Percentiles rank a stretch among this genome's conserved stretches.
These are phyloP conservation scores for Neosilurus hyrtlii DNA, from an alignment of 2,797 vertebrate genomes.

Conservation along the genomic window DNA sequence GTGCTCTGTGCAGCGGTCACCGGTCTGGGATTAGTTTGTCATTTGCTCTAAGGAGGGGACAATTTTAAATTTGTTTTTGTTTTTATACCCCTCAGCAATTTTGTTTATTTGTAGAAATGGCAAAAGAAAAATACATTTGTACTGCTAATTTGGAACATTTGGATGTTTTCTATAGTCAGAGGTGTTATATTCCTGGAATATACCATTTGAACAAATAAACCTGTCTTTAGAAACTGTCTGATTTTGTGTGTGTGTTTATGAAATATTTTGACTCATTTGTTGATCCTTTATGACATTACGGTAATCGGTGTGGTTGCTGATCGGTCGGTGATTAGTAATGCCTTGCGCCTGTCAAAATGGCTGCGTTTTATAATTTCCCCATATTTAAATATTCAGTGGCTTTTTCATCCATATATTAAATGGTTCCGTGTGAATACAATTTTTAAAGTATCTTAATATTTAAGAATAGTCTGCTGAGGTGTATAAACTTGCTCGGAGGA, in stretches of 20 bases:
- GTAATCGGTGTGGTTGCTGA: neutral
- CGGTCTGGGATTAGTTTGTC: slow-evolving; percentile 52
- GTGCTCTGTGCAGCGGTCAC: slow-evolving; percentile 59
- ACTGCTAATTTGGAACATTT: slow-evolving; percentile 79
- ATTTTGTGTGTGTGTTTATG: too few species aligned
- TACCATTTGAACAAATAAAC: slow-evolving; percentile 82
- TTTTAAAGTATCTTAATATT: neutral
- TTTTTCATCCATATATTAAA: neutral
- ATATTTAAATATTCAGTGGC: slow-evolving; percentile 15
- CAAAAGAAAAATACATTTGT: slow-evolving; percentile 72
- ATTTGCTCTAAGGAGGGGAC: slow-evolving; percentile 63
- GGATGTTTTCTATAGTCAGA: slow-evolving; percentile 84
- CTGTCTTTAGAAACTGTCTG: slow-evolving; percentile 65
- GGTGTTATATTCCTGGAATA: slow-evolving; percentile 82
- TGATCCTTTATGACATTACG: too few species aligned
- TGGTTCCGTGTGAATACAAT: neutral
- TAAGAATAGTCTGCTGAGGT: neutral
- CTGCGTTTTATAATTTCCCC: slow-evolving; percentile 40
- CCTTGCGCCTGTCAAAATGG: slow-evolving; percentile 56
- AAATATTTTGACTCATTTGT: too few species aligned
- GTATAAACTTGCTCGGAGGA: neutral
- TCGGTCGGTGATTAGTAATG: slow-evolving; percentile 49
- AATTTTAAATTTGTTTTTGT: slow-evolving; percentile 70
- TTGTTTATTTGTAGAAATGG: slow-evolving; percentile 76
- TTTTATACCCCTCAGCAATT: slow-evolving; percentile 70